Percentiles rank a stretch among this genome's conserved stretches.
These are phyloP conservation scores for Megalops atlanticus DNA, from an alignment of 2,113 vertebrate species.

Conservation along the genomic window DNA sequence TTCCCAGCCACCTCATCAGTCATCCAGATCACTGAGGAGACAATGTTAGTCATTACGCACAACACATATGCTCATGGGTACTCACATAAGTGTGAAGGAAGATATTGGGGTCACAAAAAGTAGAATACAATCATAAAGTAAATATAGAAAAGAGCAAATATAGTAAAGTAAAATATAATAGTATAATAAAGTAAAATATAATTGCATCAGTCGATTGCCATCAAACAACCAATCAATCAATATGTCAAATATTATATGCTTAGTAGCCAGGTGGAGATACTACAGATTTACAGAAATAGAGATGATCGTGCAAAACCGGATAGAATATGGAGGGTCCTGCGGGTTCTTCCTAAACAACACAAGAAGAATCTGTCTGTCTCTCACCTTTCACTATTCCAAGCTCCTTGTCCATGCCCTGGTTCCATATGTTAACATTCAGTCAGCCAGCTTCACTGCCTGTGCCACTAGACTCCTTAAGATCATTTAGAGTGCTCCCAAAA, in stretches of 20 bases:
- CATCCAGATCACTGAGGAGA: not conserved
- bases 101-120: not conserved
- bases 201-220: no score
- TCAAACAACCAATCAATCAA: no score
- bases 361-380: not conserved
- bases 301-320: no score
- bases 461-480: not conserved
- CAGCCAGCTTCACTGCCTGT: not conserved
- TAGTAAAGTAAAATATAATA: no score
- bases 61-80: not conserved
- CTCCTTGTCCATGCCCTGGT: not conserved
- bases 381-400: not conserved
- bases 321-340: no score
- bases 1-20: not conserved
- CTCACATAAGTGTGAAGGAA: not conserved
- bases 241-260: no score
- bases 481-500: not conserved
- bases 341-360: not conserved
- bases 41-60: not conserved
- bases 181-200: no score
- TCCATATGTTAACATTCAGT: not conserved
- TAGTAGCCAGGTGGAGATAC: no score
- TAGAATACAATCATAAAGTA: no score
- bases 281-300: no score
- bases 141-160: no score